Conservation (phyloP, 1,140 invertebrate species). For the Plectrocnemia conspersa region DNA sequence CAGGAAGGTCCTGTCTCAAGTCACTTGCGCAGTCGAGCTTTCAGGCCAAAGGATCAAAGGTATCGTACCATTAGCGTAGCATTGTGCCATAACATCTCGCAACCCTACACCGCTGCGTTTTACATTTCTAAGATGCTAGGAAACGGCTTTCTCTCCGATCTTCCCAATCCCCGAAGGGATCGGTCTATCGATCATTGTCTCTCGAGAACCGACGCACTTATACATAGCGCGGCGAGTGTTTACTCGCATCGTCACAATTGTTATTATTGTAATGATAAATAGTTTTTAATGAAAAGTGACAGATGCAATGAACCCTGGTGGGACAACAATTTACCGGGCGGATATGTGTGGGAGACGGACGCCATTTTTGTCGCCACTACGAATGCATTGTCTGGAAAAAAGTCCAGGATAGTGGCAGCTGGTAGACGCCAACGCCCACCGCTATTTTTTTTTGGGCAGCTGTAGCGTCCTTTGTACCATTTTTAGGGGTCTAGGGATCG, state of each 20-base stretch:
- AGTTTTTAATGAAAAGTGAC: constrained; percentile 3
- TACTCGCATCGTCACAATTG: neutral
- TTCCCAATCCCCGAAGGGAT: neutral
- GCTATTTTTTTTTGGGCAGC: neutral
- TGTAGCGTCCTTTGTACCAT: neutral
- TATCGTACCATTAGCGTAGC: neutral
- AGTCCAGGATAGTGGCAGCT: neutral
- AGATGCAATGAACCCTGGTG: constrained; percentile 6
- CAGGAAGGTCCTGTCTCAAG: neutral
- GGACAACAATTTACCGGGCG: neutral
- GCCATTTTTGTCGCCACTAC: neutral
- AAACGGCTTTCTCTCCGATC: neutral
- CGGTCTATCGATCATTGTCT: neutral
- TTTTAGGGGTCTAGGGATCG: too few relatives aligned
- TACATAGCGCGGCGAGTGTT: neutral
- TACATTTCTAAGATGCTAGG: neutral
- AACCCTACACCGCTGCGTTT: neutral
- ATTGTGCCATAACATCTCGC: neutral
- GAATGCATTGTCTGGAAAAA: neutral
- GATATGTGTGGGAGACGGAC: neutral
- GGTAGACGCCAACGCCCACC: constrained; percentile 6
- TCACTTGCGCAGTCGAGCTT: neutral
- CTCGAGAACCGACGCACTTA: neutral
- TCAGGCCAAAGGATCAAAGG: neutral
- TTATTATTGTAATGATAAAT: neutral